A percentile compares a stretch with the other conserved stretches of the same genome.
Conservation (phyloP, 2,888 invertebrate genomes). For the Prosopocoilus inquinatus region DNA sequence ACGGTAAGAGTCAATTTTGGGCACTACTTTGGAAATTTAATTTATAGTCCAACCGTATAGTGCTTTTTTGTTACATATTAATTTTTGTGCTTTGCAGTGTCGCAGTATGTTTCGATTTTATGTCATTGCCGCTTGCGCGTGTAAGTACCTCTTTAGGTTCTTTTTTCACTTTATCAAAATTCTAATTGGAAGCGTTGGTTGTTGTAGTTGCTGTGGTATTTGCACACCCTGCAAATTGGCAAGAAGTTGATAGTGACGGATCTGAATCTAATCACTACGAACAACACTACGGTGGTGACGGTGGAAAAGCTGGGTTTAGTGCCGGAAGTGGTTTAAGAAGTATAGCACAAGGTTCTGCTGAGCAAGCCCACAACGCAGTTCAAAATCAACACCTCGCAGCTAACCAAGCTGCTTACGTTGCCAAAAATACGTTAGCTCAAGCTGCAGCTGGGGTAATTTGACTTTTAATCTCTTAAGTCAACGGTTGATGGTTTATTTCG, state of each 20-base stretch:
- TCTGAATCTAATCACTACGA: constrained; percentile 24
- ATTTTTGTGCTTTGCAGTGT: constrained; percentile 3
- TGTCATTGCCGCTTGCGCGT: constrained; percentile 15
- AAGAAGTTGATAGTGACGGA: constrained; percentile 7
- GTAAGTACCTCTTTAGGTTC: constrained; percentile 5
- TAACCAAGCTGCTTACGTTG: constrained; percentile 75
- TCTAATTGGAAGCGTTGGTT: not conserved
- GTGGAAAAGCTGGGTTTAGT: constrained; percentile 59
- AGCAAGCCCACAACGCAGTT: constrained; percentile 71
- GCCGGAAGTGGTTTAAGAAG: constrained; percentile 69
- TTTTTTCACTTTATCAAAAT: not conserved
- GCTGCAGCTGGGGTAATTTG: constrained; percentile 59
- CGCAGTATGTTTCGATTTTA: constrained; percentile 15
- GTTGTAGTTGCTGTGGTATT: constrained; percentile 11
- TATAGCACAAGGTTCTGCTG: constrained; percentile 71
- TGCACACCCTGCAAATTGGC: constrained; percentile 11
- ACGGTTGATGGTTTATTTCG: not conserved
- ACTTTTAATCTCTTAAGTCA: not conserved
- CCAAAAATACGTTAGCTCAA: constrained; percentile 74
- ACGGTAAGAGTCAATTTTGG: constrained; percentile 1
- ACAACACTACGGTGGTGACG: constrained; percentile 19
- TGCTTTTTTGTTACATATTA: not conserved
- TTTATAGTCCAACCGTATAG: not conserved
- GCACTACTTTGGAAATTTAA: not conserved
- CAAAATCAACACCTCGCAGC: constrained; percentile 74